Evolutionary conservation across 1,140 invertebrate genomes (phyloP).

Genomic region (Stratiolaelaps scimitus): DNA sequence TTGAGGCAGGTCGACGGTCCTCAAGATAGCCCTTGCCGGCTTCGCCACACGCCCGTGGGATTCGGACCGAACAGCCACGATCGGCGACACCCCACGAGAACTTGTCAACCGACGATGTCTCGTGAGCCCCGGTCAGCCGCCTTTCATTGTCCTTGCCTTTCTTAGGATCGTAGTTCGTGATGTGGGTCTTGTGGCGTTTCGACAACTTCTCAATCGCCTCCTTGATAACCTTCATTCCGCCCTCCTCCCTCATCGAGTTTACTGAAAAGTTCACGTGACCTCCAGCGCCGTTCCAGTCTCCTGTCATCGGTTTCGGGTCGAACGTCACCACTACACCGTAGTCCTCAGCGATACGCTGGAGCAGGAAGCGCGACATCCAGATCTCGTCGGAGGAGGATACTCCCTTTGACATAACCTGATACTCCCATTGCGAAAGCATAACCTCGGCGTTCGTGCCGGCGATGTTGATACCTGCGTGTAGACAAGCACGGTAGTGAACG

Average conservation of each 20-base stretch:
- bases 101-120: conserved; percentile 46
- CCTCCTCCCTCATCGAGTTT: conserved; percentile 61
- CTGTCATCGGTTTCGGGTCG: conserved; percentile 69
- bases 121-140: conserved; percentile 62
- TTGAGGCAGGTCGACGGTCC: conserved; percentile 40
- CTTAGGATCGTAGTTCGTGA: conserved; percentile 71
- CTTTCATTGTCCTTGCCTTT: conserved; percentile 62
- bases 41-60: conserved; percentile 38
- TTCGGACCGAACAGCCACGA: conserved; percentile 43
- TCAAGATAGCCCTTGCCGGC: conserved; percentile 39
- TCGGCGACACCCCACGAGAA: conserved; percentile 42
- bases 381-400: conserved; percentile 53
- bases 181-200: conserved; percentile 67
- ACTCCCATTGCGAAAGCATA: conserved; percentile 60
- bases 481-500: conserved; percentile 64
- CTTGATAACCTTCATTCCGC: conserved; percentile 11
- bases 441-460: conserved; percentile 86
- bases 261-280: conserved; percentile 76
- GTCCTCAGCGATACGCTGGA: conserved; percentile 72
- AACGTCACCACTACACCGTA: conserved; percentile 71
- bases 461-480: conserved; percentile 79
- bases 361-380: conserved; percentile 70
- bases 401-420: conserved; percentile 44
- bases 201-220: conserved; percentile 55
- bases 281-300: conserved; percentile 79